Base-by-base conservation (phyloP, 2,797 vertebrate species). In the Gymnoscopelus microlampas region DNA sequence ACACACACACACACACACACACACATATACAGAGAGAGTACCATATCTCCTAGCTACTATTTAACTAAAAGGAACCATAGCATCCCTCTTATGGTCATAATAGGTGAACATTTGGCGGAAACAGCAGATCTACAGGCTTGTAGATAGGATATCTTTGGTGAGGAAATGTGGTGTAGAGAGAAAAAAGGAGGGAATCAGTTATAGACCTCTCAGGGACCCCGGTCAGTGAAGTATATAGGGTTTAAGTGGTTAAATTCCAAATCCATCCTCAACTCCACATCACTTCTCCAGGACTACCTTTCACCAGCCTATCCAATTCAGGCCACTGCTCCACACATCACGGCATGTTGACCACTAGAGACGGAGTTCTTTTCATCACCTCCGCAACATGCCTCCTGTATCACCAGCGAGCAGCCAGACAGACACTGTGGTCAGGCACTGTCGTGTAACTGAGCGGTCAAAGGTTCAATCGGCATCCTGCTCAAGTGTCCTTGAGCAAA, bases 281-380 rank as follows among this genome's bases (percentile, higher is more conserved):
- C 87, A 82, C 84, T 81, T 85, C 78, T 81, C 78, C 74, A 75
- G 83, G 78, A 58, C 51, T 53, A 26, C 85, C 83, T 81, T 79
- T 48, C 39, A 48, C 55, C 39, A 32, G 14, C 91, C 86, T 88
- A 89, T 86, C 88, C 87, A 93, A 90, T 91, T 89, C 87, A 86
- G 83, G 32, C 82, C 53, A 63, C 88, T 85, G 85, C 87, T 89
- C 82, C 87, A 85, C 77, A 85, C 83, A 88, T 91, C 88, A 90
- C 88, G 90, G 82, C 86, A 85, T 86, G 88, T 89, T 90, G 88
- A 83, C 87, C 87, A 88, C 82, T 81, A 74, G 81, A 93, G 90
- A 91, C 88, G 83, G 87, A 85, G 87, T 91, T 84, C 84, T 89
- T 88, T 83, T 84, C 82, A 74, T 82, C 79, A 82, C 87, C 87